Evolutionary conservation across 1,140 invertebrate species (phyloP), one percentile per base, ranked within the genome.

Genomic region (Aplysia californica): DNA sequence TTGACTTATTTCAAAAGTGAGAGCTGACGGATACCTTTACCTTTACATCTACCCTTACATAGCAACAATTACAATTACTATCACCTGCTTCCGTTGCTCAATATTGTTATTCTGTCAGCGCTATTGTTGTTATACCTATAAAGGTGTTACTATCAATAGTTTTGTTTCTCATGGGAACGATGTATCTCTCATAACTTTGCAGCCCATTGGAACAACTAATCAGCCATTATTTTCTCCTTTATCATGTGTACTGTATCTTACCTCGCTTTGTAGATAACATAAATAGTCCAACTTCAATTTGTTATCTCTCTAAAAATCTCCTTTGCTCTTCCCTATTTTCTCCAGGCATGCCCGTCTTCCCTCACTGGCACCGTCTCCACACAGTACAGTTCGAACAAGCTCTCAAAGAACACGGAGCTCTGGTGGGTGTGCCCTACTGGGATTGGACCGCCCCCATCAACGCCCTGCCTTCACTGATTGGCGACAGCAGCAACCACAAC

Each of bases 301-400:
- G 44, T 15, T 50, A 15, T 15, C 44, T 15, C 44, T 10, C 10
- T 15, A 50, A 10, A 10, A 50, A 50, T 50, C 44, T 15, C 44
- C 10, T 50, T 15, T 50, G 10, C 44, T 50, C 44, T 15, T 50
- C 10, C n/a, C n/a, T 29, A 15, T 68, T 39, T 18, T 68, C 1
- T 3, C 66, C 39, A 68, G 66, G 66, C 33, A 81, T 81, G 80
- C 68, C 80, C 29, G 78, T 72, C n/a, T 81, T 81, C 67, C 77
- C 80, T 18, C 80, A 81, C 67, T 81, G 80, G 80, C 80, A 81
- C 56, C 65, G 80, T 23, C 72, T 81, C 18, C 68, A 77, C 26
- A 75, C 75, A 21, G 74, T 81, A 3, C 80, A 81, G 65, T 75
- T 79, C 23, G 80, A 81, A 64, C 56, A 71, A 26, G 71, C 77